Conservation (phyloP, 2,113 vertebrate genomes). For the Brachyhypopomus gauderio region DNA sequence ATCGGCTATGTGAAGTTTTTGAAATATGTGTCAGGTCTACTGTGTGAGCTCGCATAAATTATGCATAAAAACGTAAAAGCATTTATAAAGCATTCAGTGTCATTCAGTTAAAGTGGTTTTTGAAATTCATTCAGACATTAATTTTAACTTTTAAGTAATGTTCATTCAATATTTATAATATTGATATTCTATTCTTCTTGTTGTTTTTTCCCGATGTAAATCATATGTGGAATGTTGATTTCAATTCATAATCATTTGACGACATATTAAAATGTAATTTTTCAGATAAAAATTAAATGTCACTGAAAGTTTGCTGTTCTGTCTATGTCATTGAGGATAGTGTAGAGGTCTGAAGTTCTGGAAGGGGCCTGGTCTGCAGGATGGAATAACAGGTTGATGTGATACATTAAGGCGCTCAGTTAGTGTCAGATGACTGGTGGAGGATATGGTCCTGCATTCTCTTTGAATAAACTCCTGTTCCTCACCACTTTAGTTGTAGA, state of each 20-base stretch:
- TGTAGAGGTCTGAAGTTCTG: slow-evolving; percentile 5
- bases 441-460: slow-evolving; percentile 21
- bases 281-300: neutral
- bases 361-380: slow-evolving; percentile 32
- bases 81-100: too few relatives aligned
- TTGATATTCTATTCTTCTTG: too few relatives aligned
- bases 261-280: too few relatives aligned
- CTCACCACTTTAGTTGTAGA: neutral
- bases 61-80: too few relatives aligned
- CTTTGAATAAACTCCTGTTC: slow-evolving; percentile 14
- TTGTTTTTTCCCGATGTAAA: too few relatives aligned
- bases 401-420: slow-evolving; percentile 26
- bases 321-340: neutral
- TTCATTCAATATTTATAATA: too few relatives aligned
- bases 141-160: too few relatives aligned
- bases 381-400: slow-evolving; percentile 48
- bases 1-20: neutral
- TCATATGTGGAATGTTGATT: too few relatives aligned
- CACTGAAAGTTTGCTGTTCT: slow-evolving; percentile 2
- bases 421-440: slow-evolving; percentile 39
- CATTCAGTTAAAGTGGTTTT: too few relatives aligned
- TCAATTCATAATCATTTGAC: too few relatives aligned
- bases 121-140: too few relatives aligned
- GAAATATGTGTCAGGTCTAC: neutral
- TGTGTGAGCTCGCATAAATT: too few relatives aligned